These are phyloP conservation scores for Synanthedon andrenaeformis DNA, from an alignment of 2,888 invertebrate species.

Conservation along the genomic window DNA sequence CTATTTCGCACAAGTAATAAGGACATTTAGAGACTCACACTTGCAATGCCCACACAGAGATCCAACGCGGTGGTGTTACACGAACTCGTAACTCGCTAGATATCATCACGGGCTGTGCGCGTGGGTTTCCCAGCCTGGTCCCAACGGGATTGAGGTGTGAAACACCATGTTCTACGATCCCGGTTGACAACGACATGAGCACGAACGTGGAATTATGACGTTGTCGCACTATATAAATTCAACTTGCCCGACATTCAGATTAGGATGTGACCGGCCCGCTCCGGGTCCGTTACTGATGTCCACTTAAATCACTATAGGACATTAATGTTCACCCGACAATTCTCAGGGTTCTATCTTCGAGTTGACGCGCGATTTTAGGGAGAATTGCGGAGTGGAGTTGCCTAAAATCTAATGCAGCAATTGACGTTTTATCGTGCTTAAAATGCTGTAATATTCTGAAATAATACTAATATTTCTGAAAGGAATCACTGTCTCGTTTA, in stretches of 20 bases:
- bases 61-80: constrained; percentile 10
- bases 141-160: constrained; percentile 12
- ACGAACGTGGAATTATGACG: constrained; percentile 36
- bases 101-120: constrained; percentile 17
- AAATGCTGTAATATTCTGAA: too few species aligned
- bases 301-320: too few species aligned
- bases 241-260: constrained; percentile 28
- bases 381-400: too few species aligned
- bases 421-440: too few species aligned
- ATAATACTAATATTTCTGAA: too few species aligned
- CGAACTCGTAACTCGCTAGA: constrained; percentile 31
- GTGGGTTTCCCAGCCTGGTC: constrained; percentile 13
- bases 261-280: constrained; percentile 11
- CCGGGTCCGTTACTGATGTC: background rate
- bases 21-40: background rate
- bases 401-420: too few species aligned
- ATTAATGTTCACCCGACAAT: too few species aligned
- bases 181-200: constrained; percentile 27
- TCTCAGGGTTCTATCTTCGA: too few species aligned
- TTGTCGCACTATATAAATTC: constrained; percentile 11
- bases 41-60: constrained; percentile 1
- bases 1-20: background rate
- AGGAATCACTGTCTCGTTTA: too few species aligned
- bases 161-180: constrained; percentile 14
- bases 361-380: too few species aligned